These are phyloP conservation scores for Orthosia gothica DNA, from an alignment of 2,888 invertebrate species.

Conservation along the genomic window DNA sequence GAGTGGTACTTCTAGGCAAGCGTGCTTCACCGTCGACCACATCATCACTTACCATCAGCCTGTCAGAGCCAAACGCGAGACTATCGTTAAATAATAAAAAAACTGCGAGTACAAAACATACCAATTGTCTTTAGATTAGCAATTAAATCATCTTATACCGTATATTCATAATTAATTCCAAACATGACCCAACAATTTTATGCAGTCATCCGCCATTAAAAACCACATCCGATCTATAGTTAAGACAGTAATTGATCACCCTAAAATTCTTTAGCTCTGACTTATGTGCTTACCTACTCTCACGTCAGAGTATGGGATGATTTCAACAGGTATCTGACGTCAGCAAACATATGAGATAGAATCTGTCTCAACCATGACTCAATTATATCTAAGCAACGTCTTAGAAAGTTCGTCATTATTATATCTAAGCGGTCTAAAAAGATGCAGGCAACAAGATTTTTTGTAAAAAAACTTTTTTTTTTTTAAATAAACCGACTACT, in stretches of 20 bases:
- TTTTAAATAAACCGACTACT: too few species aligned
- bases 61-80: too few species aligned
- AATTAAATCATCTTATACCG: neutral
- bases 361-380: constrained; percentile 13
- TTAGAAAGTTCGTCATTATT: neutral
- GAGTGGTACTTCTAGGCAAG: too few species aligned
- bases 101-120: too few species aligned
- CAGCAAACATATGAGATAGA: neutral
- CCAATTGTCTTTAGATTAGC: neutral
- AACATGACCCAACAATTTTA: neutral
- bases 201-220: neutral
- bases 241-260: constrained; percentile 4
- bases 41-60: too few species aligned
- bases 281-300: neutral
- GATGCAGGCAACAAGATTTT: neutral
- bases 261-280: constrained; percentile 31
- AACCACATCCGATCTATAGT: constrained; percentile 5
- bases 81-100: too few species aligned
- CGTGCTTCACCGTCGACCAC: too few species aligned
- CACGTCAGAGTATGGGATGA: neutral
- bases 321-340: constrained; percentile 9
- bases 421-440: neutral
- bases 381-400: constrained; percentile 5
- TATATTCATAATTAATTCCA: too few species aligned
- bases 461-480: neutral